A percentile compares a stretch with the other conserved stretches of the same genome.
Evolutionary conservation across 2,888 invertebrate genomes (phyloP).

Genomic region (Drosophila greeni): DNA sequence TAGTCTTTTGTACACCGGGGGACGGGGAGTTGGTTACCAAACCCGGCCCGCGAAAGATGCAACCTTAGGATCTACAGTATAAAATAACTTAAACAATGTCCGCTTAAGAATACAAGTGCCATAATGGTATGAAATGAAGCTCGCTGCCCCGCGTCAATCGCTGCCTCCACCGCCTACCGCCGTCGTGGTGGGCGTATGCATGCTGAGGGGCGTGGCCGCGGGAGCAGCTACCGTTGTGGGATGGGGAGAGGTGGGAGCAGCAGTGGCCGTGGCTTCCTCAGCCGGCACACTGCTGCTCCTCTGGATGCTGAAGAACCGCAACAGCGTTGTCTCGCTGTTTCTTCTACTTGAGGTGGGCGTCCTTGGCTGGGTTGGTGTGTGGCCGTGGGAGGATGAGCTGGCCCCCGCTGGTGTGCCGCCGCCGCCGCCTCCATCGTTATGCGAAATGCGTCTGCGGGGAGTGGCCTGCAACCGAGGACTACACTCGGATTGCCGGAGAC

Average conservation of each 20-base stretch:
- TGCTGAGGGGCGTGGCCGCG: conserved; percentile 11
- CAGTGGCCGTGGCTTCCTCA: conserved; percentile 12
- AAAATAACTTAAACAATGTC: conserved; percentile 44
- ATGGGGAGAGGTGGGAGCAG: conserved; percentile 18
- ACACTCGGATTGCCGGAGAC: conserved; percentile 69
- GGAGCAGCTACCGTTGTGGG: conserved; percentile 27
- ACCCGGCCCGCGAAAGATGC: conserved; percentile 32
- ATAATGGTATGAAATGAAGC: conserved; percentile 17
- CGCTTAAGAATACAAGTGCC: conserved; percentile 37
- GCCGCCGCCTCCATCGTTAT: conserved; percentile 52
- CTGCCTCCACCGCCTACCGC: conserved; percentile 53
- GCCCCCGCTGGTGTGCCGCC: conserved; percentile 20
- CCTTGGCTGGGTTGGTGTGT: conserved; percentile 57
- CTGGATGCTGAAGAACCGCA: conserved; percentile 77
- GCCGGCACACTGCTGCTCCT: conserved; percentile 42
- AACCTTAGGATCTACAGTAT: conserved; percentile 29
- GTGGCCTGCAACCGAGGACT: conserved; percentile 67
- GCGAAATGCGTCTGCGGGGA: conserved; percentile 72
- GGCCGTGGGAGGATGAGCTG: conserved; percentile 19
- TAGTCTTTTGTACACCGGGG: conserved; percentile 44
- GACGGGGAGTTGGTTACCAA: conserved; percentile 41
- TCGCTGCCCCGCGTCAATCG: conserved; percentile 42
- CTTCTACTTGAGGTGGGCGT: conserved; percentile 77
- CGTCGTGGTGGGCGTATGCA: conserved; percentile 46
- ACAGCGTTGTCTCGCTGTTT: conserved; percentile 77